These are phyloP conservation scores for Dreissena rostriformis DNA, from an alignment of 1,140 invertebrate species.

Conservation along the genomic window DNA sequence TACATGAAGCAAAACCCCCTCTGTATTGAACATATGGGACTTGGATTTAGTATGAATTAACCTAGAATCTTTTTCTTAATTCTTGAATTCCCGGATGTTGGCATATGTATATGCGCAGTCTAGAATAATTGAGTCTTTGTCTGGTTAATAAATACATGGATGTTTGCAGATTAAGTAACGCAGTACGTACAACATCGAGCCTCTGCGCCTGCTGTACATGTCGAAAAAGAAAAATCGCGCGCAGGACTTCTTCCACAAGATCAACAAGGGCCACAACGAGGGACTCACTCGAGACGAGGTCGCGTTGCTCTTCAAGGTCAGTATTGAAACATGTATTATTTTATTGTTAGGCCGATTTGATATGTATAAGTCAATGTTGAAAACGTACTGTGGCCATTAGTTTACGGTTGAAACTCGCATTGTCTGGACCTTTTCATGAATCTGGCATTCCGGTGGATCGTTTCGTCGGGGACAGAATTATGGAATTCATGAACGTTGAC, in stretches of 20 bases:
- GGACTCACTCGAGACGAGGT: constrained; percentile 65
- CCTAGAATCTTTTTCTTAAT: too few relatives aligned
- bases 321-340: background rate
- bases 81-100: too few relatives aligned
- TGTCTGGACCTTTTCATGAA: constrained; percentile 51
- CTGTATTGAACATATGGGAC: too few relatives aligned
- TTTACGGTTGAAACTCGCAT: too few relatives aligned
- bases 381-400: too few relatives aligned
- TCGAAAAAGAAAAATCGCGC: constrained; percentile 68
- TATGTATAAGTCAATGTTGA: too few relatives aligned
- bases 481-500: constrained; percentile 69
- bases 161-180: constrained; percentile 18
- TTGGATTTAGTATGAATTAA: too few relatives aligned
- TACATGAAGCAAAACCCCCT: too few relatives aligned
- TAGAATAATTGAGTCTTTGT: too few relatives aligned
- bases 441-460: constrained; percentile 65
- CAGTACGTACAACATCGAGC: constrained; percentile 67
- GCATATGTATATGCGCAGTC: too few relatives aligned
- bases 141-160: too few relatives aligned
- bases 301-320: constrained; percentile 63
- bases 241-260: constrained; percentile 71
- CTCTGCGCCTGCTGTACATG: constrained; percentile 67
- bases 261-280: constrained; percentile 70
- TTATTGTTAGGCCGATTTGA: too few relatives aligned
- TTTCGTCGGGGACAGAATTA: constrained; percentile 65